Base-by-base conservation (phyloP, 2,113 vertebrate genomes). In the Artemisiospiza belli region DNA sequence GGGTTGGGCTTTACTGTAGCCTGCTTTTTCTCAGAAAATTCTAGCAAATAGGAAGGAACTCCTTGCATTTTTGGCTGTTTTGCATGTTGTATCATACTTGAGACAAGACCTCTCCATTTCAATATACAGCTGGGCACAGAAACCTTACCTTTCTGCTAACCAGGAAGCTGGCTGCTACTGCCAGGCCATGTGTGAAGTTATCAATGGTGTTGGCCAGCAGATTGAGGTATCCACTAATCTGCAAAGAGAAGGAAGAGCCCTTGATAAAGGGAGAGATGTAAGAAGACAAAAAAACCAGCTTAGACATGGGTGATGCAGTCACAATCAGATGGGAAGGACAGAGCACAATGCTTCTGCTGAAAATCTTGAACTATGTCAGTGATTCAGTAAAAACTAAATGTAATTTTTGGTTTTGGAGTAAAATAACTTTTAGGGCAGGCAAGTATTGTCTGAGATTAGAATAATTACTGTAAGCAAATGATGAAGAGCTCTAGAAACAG, bases 191-290 rank as follows among this genome's bases (percentile, higher is more conserved):
- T 30, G 99, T 99, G 96, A 99, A 99, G 98, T 99, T 99, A 96
- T 99, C 99, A 51, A 99, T 99, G 94, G 99, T 99, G 97, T 99
- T 99, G 79, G 99, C 99, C 94, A 99, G 97, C 24, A 99, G 98
- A 96, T 99, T 99, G 95, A 99, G 98, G 97, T 99, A 99, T 91
- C 99, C 99, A 64, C 99, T 99, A 28, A 98, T 99, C 99, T 99
- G 97, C 58, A 96, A 54, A 75, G 80, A 89, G 55, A 91, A 96
- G 55, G 35, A 92, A 95, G 27, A 94, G n/a, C 6, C 10, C 10
- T 31, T n/a, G 62, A 78, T 89, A 69, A 96, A 68, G 20, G 43
- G 80, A 69, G 33, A 75, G 31, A 77, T 1, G 1, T 37, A 62
- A 59, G n/a, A 79, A 68, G 52, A 87, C 16, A 62, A 62, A 85